Conservation (phyloP, 2,888 invertebrate genomes). For the Dynastes hyllus region DNA sequence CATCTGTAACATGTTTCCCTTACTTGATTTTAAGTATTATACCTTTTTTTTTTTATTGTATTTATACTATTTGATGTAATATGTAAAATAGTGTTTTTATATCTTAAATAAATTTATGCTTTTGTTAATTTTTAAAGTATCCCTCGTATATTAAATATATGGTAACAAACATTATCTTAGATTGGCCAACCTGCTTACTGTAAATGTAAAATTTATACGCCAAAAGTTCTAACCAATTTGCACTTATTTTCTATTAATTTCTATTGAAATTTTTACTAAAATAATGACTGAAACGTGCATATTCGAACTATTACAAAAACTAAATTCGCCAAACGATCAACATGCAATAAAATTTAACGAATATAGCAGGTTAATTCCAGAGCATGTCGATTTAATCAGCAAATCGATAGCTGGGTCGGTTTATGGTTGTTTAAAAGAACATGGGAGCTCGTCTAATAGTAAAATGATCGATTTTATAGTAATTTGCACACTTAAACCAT, state of each 20-base stretch:
- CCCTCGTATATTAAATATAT: not conserved
- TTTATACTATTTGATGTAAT: slow-evolving; percentile 1
- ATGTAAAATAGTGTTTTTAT: not conserved
- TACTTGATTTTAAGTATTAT: not conserved
- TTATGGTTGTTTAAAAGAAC: slow-evolving; percentile 35
- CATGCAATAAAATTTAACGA: slow-evolving; percentile 25
- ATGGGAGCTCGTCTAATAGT: slow-evolving; percentile 26
- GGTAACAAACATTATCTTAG: not conserved
- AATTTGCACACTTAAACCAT: not conserved
- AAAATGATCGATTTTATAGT: slow-evolving; percentile 42
- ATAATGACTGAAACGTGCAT: slow-evolving; percentile 39
- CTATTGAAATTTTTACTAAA: not conserved
- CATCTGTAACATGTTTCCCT: not conserved
- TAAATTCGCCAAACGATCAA: slow-evolving; percentile 1
- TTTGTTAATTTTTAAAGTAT: slow-evolving; percentile 1
- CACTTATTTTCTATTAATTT: not conserved
- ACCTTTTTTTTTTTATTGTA: not conserved
- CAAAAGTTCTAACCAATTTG: no score
- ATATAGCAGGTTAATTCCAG: slow-evolving; percentile 38
- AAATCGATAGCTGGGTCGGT: slow-evolving; percentile 32
- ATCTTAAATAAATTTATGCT: not conserved
- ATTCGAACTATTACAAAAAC: slow-evolving; percentile 35
- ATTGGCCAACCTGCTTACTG: not conserved
- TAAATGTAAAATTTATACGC: no score
- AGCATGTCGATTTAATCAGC: slow-evolving; percentile 41